These are phyloP conservation scores for Bufo gargarizans DNA, from an alignment of 2,113 vertebrate species.

Conservation along the genomic window DNA sequence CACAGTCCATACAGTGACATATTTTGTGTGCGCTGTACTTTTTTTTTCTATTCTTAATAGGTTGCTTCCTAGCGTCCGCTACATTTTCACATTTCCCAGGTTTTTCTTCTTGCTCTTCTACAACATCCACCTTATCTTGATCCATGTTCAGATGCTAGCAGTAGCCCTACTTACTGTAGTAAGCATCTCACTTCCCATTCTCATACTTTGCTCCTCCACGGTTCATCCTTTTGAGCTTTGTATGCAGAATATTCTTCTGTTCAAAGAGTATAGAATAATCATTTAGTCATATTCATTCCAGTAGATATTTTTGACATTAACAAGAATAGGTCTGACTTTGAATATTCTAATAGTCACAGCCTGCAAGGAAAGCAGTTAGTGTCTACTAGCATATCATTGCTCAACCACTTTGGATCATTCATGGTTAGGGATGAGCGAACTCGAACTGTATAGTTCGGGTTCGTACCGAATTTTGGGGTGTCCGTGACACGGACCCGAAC, in stretches of 20 bases:
- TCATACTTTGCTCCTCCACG: neutral
- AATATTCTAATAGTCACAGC: too few relatives aligned
- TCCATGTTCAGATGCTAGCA: neutral
- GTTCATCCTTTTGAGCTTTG: neutral
- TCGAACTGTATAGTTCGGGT: too few relatives aligned
- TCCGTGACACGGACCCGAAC: too few relatives aligned
- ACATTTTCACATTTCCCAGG: neutral
- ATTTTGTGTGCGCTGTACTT: constrained; percentile 60
- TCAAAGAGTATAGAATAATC: neutral
- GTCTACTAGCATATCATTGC: too few relatives aligned
- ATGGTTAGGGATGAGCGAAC: too few relatives aligned
- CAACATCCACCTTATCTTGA: neutral
- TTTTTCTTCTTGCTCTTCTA: neutral
- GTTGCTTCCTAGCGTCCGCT: neutral
- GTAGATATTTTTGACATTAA: too few relatives aligned
- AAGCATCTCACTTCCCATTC: neutral
- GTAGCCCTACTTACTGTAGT: neutral
- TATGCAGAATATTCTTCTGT: neutral
- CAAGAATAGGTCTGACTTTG: too few relatives aligned
- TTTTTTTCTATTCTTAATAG: neutral
- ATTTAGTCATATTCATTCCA: neutral
- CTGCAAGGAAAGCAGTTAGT: too few relatives aligned
- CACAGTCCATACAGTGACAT: constrained; percentile 57
- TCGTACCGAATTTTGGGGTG: too few relatives aligned
- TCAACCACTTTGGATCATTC: too few relatives aligned